Evolutionary conservation across 2,888 invertebrate species (phyloP), one percentile per base, ranked within the genome.

Genomic region (Metallyticus violacea): DNA sequence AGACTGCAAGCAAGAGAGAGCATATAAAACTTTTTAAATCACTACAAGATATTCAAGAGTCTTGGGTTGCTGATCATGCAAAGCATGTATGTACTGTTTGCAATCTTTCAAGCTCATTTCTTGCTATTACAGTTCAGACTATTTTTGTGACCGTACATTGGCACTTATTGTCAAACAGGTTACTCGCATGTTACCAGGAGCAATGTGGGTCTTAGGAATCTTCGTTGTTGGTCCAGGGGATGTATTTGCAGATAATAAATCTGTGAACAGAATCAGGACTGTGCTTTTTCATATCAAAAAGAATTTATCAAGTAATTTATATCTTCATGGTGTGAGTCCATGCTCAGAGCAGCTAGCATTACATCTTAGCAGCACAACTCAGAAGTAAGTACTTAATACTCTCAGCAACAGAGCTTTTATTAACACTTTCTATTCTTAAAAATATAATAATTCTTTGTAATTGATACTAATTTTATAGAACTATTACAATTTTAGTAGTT

Each of bases 121-220:
- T 27, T n/a, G 5, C 28, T 26, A 1, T n/a, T 7, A 26, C n/a
- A 25, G n/a, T 2, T n/a, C 78, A 78, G 6, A 25, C 3, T 26
- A n/a, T 26, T 78, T 26, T 26, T 0, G 22, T n/a, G 7, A 15
- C 76, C 76, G 7, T 62, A 62, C 78, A 26, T 78, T 7, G 78
- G 26, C n/a, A 9, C n/a, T 7, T 4, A 78, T 26, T 78, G 26
- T 78, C 7, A 26, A 78, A 78, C 88, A 94, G 94, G 94, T 97
- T 1, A 96, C 96, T 2, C 94, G 97, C 91, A 98, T 98, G 97
- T 92, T 98, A 88, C 97, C 98, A 62, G 98, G 98, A 79, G 98
- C 98, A 81, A 95, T 98, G 93, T 95, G 95, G 92, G 96, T 98
- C 82, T 93, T 97, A 90, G 98, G 96, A 92, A 93, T 97, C 89